Conservation (phyloP, 2,113 vertebrate species). For the Promerops cafer region DNA sequence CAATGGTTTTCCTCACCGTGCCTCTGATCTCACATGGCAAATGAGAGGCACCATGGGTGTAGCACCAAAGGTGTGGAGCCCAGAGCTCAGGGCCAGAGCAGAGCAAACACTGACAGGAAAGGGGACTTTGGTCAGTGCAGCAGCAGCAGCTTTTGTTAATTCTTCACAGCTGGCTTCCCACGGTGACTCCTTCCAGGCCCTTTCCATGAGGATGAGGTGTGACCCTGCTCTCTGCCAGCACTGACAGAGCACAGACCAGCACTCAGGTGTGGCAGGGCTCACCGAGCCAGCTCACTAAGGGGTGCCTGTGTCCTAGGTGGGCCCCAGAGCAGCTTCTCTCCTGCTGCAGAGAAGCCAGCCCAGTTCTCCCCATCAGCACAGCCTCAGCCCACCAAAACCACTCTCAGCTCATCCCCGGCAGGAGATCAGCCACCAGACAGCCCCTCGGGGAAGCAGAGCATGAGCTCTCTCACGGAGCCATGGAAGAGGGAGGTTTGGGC, state of each 20-base stretch:
- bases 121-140: not conserved
- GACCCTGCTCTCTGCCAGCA: not conserved
- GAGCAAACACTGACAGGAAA: not conserved
- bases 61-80: not conserved
- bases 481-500: accelerated
- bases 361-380: not conserved
- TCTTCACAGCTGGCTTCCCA: not conserved
- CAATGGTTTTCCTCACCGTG: not conserved
- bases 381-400: not conserved
- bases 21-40: not conserved
- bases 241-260: not conserved
- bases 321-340: not conserved
- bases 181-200: not conserved
- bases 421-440: not conserved
- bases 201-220: not conserved
- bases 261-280: not conserved
- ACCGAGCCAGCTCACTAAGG: not conserved
- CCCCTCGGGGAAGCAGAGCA: not conserved
- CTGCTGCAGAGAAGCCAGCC: not conserved
- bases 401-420: not conserved
- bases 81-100: not conserved
- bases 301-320: accelerated
- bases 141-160: not conserved
- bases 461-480: not conserved
- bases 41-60: not conserved